These are phyloP conservation scores for Microtus montanus DNA, from an alignment of 2,113 vertebrate genomes.

Conservation along the genomic window DNA sequence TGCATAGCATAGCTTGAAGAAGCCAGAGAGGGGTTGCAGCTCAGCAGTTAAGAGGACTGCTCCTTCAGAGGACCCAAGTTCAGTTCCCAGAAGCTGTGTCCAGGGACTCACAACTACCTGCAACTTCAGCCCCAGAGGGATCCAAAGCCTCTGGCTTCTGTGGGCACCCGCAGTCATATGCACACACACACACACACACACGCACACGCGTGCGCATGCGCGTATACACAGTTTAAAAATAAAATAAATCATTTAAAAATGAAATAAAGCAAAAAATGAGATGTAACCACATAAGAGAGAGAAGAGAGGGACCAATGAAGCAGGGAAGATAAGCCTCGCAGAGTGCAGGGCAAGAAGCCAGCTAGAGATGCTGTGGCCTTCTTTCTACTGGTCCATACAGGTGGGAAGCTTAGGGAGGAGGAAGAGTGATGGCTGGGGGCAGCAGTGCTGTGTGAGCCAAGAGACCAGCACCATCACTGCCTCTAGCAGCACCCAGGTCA, in stretches of 20 bases:
- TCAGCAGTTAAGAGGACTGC: neutral
- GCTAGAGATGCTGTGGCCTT: neutral
- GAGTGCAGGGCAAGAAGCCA: neutral
- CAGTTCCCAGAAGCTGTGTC: neutral
- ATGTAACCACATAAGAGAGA: neutral
- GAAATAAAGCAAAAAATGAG: neutral
- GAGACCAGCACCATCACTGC: accelerated
- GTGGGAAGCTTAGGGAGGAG: neutral
- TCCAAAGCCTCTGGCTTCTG: neutral
- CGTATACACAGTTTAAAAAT: no score
- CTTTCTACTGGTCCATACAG: no score
- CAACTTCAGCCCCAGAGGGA: neutral
- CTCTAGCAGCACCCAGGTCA: no score
- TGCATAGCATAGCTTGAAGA: neutral
- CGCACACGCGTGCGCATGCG: no score
- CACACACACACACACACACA: no score
- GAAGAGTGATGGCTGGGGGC: no score
- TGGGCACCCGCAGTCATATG: neutral
- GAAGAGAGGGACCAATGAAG: neutral
- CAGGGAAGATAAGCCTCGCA: neutral
- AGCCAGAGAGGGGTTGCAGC: neutral
- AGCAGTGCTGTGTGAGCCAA: no score
- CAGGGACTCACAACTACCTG: neutral
- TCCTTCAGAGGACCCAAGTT: neutral
- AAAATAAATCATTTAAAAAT: neutral